Percentiles rank a stretch among this genome's conserved stretches.
Conservation (phyloP, 2,888 invertebrate genomes). For the Dioctria linearis region DNA sequence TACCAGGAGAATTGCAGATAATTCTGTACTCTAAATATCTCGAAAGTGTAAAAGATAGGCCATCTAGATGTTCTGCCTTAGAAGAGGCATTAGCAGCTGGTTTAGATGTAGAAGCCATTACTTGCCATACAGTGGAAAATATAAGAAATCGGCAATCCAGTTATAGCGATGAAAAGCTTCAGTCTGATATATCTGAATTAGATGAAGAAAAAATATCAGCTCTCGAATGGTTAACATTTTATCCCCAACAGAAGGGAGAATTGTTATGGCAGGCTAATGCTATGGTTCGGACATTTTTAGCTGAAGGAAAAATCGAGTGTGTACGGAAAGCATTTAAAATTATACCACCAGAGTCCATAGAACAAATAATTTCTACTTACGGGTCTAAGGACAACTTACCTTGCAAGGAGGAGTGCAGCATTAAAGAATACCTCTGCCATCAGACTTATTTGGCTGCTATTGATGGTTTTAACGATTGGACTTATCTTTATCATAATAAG, state of each 20-base stretch:
- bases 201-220: constrained; percentile 83
- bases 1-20: constrained; percentile 78
- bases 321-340: constrained; percentile 84
- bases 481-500: constrained; percentile 84
- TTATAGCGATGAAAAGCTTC: constrained; percentile 60
- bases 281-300: constrained; percentile 87
- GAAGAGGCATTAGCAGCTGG: constrained; percentile 82
- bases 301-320: constrained; percentile 85
- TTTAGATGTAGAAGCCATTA: constrained; percentile 87
- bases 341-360: constrained; percentile 78
- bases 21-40: constrained; percentile 80
- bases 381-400: constrained; percentile 71
- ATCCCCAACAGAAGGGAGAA: constrained; percentile 84
- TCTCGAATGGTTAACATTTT: constrained; percentile 89
- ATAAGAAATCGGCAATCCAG: constrained; percentile 73
- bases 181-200: constrained; percentile 76
- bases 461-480: constrained; percentile 93
- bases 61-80: constrained; percentile 75
- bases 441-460: constrained; percentile 90
- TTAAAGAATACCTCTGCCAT: constrained; percentile 90
- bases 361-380: constrained; percentile 72
- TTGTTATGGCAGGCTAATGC: constrained; percentile 91
- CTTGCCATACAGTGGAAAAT: constrained; percentile 87
- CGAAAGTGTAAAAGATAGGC: constrained; percentile 78
- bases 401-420: constrained; percentile 71